Conservation (phyloP, 2,888 invertebrate genomes). For the Gymnocheta viridis region DNA sequence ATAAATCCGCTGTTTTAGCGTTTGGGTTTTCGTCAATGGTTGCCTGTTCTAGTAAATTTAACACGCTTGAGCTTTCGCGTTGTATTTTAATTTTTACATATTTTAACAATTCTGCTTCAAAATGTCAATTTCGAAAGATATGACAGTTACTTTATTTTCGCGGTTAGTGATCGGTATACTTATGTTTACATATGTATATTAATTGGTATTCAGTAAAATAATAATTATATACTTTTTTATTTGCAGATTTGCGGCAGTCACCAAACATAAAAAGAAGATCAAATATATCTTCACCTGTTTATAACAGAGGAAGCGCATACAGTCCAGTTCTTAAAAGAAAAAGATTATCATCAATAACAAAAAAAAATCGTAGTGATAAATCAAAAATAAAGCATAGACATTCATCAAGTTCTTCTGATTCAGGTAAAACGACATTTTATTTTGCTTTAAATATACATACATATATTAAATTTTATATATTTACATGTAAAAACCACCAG, state of each 20-base stretch:
- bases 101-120: too few relatives aligned
- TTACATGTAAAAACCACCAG: constrained; percentile 73
- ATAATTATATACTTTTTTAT: not conserved
- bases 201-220: too few relatives aligned
- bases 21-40: too few relatives aligned
- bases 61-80: too few relatives aligned
- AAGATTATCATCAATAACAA: constrained; percentile 76
- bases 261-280: constrained; percentile 75
- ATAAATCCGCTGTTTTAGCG: too few relatives aligned
- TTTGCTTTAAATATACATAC: too few relatives aligned
- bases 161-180: too few relatives aligned
- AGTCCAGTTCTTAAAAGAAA: constrained; percentile 80
- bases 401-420: constrained; percentile 80
- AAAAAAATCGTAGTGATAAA: constrained; percentile 74
- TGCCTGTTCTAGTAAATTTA: too few relatives aligned
- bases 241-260: constrained; percentile 74
- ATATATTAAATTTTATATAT: not conserved
- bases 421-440: constrained; percentile 74
- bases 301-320: constrained; percentile 76
- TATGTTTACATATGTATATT: too few relatives aligned
- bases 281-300: constrained; percentile 76
- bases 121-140: too few relatives aligned
- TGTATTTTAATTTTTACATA: too few relatives aligned
- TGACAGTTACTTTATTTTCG: too few relatives aligned
- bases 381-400: constrained; percentile 76